Conservation (phyloP, 2,113 vertebrate genomes). For the Oceanites oceanicus region DNA sequence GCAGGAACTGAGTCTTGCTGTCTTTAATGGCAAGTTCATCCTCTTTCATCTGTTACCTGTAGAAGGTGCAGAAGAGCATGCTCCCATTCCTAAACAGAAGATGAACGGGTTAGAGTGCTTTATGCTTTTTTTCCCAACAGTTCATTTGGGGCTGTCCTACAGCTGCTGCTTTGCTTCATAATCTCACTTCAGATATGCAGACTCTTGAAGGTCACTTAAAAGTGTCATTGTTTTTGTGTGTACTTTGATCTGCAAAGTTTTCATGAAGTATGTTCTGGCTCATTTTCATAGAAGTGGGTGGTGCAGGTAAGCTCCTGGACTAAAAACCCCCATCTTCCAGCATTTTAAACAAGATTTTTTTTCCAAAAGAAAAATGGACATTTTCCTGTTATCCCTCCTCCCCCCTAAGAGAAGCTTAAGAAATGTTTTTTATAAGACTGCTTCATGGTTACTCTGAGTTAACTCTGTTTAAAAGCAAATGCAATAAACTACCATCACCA, state of each 20-base stretch:
- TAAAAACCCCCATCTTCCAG: not conserved
- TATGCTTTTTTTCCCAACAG: not conserved
- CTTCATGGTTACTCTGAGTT: not conserved
- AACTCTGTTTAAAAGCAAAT: conserved; percentile 21
- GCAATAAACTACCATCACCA: not conserved
- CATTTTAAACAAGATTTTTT: not conserved
- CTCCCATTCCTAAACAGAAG: not conserved
- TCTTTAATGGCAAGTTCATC: not conserved
- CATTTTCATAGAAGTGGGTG: not conserved
- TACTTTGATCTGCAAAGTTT: not conserved
- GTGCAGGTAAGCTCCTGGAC: not conserved
- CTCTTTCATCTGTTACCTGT: not conserved
- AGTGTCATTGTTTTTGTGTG: not conserved
- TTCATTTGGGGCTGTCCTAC: not conserved
- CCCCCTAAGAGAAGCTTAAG: not conserved
- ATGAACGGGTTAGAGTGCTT: not conserved
- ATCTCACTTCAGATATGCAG: not conserved
- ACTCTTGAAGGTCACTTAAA: not conserved
- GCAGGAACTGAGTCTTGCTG: not conserved
- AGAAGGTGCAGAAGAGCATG: not conserved
- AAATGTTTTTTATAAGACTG: not conserved
- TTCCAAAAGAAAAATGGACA: not conserved
- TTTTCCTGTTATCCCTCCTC: not conserved
- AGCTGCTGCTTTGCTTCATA: not conserved
- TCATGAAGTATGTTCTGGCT: not conserved